phyloP scores from a whole-genome alignment of 2,797 vertebrate genomes.

The Falco rusticolus region DNA sequence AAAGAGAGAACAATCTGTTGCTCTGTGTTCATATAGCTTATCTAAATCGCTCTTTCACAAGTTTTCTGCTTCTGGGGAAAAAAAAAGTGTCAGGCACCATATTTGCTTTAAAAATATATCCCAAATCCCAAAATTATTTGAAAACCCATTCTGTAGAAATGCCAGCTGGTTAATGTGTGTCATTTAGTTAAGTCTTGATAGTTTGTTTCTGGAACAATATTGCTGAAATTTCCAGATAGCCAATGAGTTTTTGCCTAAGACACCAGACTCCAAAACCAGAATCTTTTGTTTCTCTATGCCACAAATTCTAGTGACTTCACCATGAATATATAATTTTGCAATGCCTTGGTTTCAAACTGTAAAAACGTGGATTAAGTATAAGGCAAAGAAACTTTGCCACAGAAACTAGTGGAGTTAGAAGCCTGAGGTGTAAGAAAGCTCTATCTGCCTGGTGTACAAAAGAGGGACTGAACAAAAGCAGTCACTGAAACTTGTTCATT shows the following conservation, averaged over 20 bases:
- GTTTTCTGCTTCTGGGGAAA: neutral
- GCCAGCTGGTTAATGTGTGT: rapidly evolving
- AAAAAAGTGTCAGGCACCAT: neutral
- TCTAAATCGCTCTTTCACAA: neutral
- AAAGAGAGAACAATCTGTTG: neutral
- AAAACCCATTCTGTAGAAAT: neutral
- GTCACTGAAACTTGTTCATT: neutral
- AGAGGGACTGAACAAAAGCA: neutral
- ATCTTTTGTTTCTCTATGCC: neutral
- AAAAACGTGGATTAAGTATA: neutral
- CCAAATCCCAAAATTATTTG: neutral
- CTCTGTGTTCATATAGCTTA: neutral
- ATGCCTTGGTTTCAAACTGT: neutral
- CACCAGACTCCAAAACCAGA: neutral
- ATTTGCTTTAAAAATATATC: neutral
- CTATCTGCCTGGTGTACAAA: neutral
- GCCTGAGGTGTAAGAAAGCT: neutral
- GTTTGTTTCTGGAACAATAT: neutral
- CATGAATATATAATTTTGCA: neutral
- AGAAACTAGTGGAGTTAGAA: neutral
- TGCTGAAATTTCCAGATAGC: neutral
- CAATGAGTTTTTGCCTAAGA: neutral
- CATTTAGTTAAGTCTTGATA: neutral
- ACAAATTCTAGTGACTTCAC: neutral
- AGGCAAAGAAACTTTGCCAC: neutral